Evolutionary conservation across 2,797 vertebrate genomes (phyloP).

Genomic region (Melanotaenia maccullochi): DNA sequence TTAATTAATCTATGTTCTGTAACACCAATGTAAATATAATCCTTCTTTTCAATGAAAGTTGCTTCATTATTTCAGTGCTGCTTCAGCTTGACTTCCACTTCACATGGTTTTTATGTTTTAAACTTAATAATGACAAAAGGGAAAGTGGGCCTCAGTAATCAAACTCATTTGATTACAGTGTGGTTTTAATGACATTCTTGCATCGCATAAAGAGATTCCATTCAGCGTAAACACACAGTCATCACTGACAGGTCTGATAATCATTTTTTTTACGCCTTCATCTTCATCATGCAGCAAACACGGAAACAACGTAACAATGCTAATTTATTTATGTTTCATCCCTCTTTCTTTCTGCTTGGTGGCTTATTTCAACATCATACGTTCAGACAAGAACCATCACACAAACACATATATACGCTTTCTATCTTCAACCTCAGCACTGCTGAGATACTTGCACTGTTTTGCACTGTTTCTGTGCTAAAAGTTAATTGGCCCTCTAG

Average conservation of each 20-base stretch:
- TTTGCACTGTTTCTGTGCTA: conserved; percentile 62
- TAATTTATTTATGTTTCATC: conserved; percentile 12
- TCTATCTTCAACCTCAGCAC: conserved; percentile 18
- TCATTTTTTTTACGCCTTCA: conserved; percentile 11
- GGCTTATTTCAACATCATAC: conserved; percentile 22
- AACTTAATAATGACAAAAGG: not conserved
- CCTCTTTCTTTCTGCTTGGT: conserved; percentile 16
- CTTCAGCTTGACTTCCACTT: not conserved
- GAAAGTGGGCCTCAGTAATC: not conserved
- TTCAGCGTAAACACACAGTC: not conserved
- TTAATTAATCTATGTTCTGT: not conserved
- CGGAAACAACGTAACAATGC: conserved; percentile 32
- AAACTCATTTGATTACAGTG: not conserved
- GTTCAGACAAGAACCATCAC: conserved; percentile 1
- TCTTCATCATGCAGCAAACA: conserved; percentile 28
- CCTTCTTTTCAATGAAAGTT: not conserved
- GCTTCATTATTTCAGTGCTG: not conserved
- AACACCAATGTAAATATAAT: not conserved
- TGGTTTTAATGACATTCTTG: conserved; percentile 1
- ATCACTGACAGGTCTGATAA: not conserved
- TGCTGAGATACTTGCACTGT: conserved; percentile 55
- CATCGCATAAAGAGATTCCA: conserved; percentile 13
- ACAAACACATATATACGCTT: not conserved
- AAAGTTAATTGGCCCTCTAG: conserved; percentile 77
- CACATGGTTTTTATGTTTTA: not conserved